Evolutionary conservation across 2,888 invertebrate species (phyloP).

Genomic region (Augiades crinisus): DNA sequence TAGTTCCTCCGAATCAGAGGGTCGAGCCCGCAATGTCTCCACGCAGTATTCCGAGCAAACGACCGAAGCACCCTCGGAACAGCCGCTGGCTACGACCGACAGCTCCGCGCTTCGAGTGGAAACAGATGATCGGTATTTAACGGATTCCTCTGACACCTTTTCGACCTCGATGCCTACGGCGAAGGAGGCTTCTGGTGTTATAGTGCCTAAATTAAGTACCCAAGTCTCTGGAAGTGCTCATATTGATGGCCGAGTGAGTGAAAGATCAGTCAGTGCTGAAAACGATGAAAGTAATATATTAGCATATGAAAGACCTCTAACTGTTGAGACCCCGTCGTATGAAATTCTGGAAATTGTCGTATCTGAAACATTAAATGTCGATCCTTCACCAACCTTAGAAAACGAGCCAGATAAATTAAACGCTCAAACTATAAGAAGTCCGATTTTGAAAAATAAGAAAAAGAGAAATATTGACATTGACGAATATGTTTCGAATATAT

Average conservation of each 20-base stretch:
- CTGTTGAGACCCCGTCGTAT: constrained; percentile 48
- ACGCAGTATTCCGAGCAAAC: constrained; percentile 33
- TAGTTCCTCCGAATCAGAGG: constrained; percentile 39
- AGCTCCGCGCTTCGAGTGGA: constrained; percentile 29
- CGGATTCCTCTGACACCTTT: constrained; percentile 49
- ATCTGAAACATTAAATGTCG: constrained; percentile 58
- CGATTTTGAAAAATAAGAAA: constrained; percentile 30
- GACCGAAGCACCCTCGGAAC: constrained; percentile 34
- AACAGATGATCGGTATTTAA: constrained; percentile 40
- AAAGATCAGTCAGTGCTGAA: constrained; percentile 40
- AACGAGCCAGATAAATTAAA: constrained; percentile 32
- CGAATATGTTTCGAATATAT: constrained; percentile 74
- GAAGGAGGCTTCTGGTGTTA: constrained; percentile 39
- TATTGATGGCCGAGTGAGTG: constrained; percentile 45
- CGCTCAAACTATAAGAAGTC: constrained; percentile 31
- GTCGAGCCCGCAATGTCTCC: constrained; percentile 32
- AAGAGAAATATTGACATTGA: constrained; percentile 59
- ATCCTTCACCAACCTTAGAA: constrained; percentile 35
- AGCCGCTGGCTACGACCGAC: constrained; percentile 30
- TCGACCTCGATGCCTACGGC: constrained; percentile 52
- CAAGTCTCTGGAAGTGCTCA: constrained; percentile 36
- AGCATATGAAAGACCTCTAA: constrained; percentile 45
- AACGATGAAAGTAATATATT: constrained; percentile 45
- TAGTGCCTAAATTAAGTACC: constrained; percentile 22
- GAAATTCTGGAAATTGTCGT: constrained; percentile 71